A percentile compares a stretch with the other conserved stretches of the same genome.
Conservation (phyloP, 2,797 vertebrate species). For the Alectoris magna region DNA sequence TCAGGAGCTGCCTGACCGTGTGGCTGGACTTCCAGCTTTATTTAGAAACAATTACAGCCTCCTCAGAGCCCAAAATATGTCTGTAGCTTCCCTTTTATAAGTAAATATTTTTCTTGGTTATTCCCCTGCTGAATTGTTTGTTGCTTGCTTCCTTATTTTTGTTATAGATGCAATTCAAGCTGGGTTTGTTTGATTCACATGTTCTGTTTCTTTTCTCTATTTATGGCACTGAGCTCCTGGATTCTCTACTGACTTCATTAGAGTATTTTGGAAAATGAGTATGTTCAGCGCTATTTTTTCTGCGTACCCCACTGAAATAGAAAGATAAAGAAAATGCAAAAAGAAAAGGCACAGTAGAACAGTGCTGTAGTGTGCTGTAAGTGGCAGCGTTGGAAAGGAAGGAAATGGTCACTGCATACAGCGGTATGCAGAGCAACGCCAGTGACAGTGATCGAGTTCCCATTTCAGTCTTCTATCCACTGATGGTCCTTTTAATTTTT, state of each 20-base stretch:
- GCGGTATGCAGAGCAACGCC: not conserved
- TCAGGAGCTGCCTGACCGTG: not conserved
- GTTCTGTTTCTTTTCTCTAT: constrained; percentile 56
- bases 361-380: not conserved
- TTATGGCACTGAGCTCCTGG: constrained; percentile 12
- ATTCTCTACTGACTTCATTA: constrained; percentile 71
- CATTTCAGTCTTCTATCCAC: not conserved
- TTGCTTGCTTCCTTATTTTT: constrained; percentile 39
- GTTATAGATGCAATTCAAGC: constrained; percentile 19
- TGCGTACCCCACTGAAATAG: not conserved
- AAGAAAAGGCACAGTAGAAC: not conserved
- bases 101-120: constrained; percentile 43
- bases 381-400: not conserved
- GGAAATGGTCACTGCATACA: not conserved
- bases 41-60: constrained; percentile 30
- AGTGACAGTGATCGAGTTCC: not conserved
- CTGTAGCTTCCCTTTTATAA: constrained; percentile 8
- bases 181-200: constrained; percentile 56
- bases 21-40: not conserved
- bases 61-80: not conserved
- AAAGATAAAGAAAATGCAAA: not conserved
- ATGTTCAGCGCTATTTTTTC: constrained; percentile 43
- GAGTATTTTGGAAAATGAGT: constrained; percentile 52
- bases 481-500: not conserved
- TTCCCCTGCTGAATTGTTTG: constrained; percentile 3